phyloP scores from a whole-genome alignment of 37 sponge, comb jelly and placozoan genomes.

The Diacarnus erythraeanus region DNA sequence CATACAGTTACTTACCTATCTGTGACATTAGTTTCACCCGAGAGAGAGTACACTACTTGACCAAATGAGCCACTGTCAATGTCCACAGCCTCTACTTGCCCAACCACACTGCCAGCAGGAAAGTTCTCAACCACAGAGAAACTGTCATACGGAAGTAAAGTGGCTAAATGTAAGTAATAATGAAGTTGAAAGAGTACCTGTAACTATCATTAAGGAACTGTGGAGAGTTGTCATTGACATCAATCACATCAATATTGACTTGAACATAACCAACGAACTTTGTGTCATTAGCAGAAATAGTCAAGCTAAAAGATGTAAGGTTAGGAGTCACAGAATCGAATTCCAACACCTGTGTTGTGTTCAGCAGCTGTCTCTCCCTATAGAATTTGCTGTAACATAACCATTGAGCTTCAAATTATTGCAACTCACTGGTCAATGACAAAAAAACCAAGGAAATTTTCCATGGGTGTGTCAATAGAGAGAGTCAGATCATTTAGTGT shows the following conservation, averaged over 20 bases:
- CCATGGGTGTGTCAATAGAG: neutral
- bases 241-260: slow-evolving; percentile 24
- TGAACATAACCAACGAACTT: neutral
- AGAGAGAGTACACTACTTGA: slow-evolving; percentile 18
- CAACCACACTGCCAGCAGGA: neutral
- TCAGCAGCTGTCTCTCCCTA: neutral
- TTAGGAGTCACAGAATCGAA: slow-evolving; percentile 8
- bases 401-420: neutral
- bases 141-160: neutral
- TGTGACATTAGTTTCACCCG: neutral
- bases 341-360: slow-evolving; percentile 18
- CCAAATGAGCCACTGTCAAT: slow-evolving; percentile 38
- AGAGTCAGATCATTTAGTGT: slow-evolving; percentile 7
- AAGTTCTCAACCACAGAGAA: slow-evolving; percentile 17
- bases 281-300: slow-evolving; percentile 26
- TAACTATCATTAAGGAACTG: slow-evolving; percentile 33
- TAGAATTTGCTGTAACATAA: neutral
- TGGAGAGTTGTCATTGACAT: slow-evolving; percentile 64
- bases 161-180: neutral
- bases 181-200: neutral
- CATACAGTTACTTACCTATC: slow-evolving; percentile 8
- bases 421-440: slow-evolving; percentile 8
- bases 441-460: neutral
- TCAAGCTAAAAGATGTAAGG: neutral
- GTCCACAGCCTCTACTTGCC: slow-evolving; percentile 40